phyloP scores from a whole-genome alignment of 2,113 vertebrate genomes.

The Vidua macroura region DNA sequence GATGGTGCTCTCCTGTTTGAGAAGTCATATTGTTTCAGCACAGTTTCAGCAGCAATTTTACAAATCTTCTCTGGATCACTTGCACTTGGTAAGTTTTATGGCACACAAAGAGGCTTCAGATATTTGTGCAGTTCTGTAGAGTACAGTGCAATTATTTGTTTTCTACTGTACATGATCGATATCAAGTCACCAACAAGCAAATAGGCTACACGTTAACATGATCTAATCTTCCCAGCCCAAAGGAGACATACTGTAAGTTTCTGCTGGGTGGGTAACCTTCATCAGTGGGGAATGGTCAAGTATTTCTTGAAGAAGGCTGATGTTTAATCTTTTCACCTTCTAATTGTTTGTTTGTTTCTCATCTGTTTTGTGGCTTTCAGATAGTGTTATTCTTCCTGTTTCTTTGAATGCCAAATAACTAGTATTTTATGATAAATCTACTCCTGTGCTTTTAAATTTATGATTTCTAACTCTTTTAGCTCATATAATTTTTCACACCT shows the following conservation, averaged over 20 bases:
- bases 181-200: neutral
- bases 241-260: neutral
- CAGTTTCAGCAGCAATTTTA: neutral
- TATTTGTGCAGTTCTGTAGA: neutral
- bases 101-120: neutral
- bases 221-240: neutral
- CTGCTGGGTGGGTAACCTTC: neutral
- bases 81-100: neutral
- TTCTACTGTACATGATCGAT: neutral
- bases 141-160: neutral
- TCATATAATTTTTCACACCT: neutral
- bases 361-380: neutral
- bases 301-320: neutral
- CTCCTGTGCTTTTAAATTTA: neutral
- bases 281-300: neutral
- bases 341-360: neutral
- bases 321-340: neutral
- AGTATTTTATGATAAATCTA: neutral
- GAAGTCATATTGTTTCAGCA: neutral
- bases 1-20: neutral
- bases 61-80: neutral
- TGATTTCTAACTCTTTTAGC: neutral
- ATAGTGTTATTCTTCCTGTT: neutral
- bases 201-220: neutral
- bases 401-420: neutral